These are phyloP conservation scores for Agapornis canus DNA, from an alignment of 2,797 vertebrate species.

Conservation along the genomic window DNA sequence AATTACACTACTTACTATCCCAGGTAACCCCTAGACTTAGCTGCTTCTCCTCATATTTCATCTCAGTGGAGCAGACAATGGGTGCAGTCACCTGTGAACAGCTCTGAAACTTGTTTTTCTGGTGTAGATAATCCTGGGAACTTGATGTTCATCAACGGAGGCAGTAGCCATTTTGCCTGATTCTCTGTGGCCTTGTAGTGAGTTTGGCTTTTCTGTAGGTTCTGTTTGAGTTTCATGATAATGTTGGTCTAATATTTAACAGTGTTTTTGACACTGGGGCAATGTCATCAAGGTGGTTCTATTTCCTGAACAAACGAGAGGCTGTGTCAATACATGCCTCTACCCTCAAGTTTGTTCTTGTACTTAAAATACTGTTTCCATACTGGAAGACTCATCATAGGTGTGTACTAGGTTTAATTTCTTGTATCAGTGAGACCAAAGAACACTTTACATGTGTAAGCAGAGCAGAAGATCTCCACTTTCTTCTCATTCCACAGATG, in stretches of 20 bases:
- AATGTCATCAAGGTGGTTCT: not conserved
- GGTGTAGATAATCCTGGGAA: not conserved
- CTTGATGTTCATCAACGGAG: not conserved
- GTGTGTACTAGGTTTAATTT: not conserved
- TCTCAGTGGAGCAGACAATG: not conserved
- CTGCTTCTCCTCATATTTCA: not conserved
- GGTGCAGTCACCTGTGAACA: not conserved
- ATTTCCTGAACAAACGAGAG: not conserved
- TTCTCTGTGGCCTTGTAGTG: not conserved
- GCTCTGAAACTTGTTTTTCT: not conserved
- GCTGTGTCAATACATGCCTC: not conserved
- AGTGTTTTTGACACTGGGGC: not conserved
- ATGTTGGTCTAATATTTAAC: not conserved
- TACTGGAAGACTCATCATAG: not conserved
- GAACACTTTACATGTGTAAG: not conserved
- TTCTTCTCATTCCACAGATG: not conserved
- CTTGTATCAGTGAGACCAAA: not conserved
- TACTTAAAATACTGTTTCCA: not conserved
- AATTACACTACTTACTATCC: constrained; percentile 97
- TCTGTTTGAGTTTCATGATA: not conserved
- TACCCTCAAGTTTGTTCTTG: not conserved
- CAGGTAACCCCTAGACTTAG: constrained; percentile 76
- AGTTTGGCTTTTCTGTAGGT: not conserved
- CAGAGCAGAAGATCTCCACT: not conserved
- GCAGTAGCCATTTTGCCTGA: not conserved